Evolutionary conservation across 1,140 invertebrate species (phyloP), one percentile per base, ranked within the genome.

Genomic region (Mycetomoellerius zeteki): DNA sequence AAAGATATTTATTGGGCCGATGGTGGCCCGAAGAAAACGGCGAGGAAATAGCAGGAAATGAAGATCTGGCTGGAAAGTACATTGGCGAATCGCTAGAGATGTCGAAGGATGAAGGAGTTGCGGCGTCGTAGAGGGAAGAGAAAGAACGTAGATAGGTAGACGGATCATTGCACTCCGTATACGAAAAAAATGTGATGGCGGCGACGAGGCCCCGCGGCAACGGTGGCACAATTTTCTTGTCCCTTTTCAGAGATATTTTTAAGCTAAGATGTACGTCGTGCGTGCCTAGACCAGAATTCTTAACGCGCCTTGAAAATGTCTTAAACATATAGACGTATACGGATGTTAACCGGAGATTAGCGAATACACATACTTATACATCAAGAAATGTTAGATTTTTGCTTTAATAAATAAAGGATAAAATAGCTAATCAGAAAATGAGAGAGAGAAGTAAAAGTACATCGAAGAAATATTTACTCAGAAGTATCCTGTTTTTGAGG

Each of bases 41-140:
- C 33, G 58, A 30, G 16, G 19, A 85, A 64, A 14, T 43, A 54
- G 72, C 65, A 69, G 33, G 54, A 58, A 62, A 58, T 84, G 80
- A 84, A 84, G 80, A 84, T 75, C 77, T 69, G 64, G 69, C 56
- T 84, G 80, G 69, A 47, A 75, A 24, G 69, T 54, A 37, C 52
- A 65, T 50, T 67, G 62, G 64, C 52, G 67, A 52, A 82, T 37
- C 54, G 80, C 24, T 60, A 16, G 64, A 71, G 21, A 56, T 60
- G 37, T 72, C 56, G 69, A 73, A 82, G 33, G 65, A n/a, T 47
- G 67, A 73, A 60, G 33, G 3, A n/a, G 50, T 19, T 54, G 47
- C 3, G 43, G 47, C 16, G 30, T 27, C 3, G 21, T 16, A 7
- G 30, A 19, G 12, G 43, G 14, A 50, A n/a, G 24, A 60, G 21